phyloP scores from a whole-genome alignment of 92 coral and sea anemone genomes.

The Plumapathes pennacea region DNA sequence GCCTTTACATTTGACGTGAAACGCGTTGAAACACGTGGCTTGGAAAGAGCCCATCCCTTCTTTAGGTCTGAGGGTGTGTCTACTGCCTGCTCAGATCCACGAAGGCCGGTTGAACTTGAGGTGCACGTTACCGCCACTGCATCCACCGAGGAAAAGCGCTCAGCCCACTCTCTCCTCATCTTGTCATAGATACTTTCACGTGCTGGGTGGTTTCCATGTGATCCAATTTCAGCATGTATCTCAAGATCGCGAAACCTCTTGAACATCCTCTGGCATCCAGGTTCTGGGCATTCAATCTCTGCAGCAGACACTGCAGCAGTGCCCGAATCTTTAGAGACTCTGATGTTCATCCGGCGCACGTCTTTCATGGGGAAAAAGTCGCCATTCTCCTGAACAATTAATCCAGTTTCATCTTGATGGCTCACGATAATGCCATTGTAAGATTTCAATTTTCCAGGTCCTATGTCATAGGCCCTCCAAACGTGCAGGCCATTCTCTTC shows the following conservation, averaged over 20 bases:
- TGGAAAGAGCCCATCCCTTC: slow-evolving; percentile 21
- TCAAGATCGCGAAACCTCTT: slow-evolving; percentile 14
- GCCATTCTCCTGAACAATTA: too few species aligned
- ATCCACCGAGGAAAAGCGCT: slow-evolving; percentile 29
- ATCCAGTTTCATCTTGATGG: background rate
- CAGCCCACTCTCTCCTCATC: slow-evolving; percentile 34
- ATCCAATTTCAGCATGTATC: slow-evolving; percentile 29
- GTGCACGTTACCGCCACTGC: background rate
- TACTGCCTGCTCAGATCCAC: background rate
- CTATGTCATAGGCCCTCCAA: slow-evolving; percentile 5
- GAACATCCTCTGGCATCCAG: slow-evolving; percentile 13
- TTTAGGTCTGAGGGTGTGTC: slow-evolving; percentile 13
- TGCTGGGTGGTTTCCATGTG: slow-evolving; percentile 1
- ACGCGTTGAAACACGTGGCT: too few species aligned
- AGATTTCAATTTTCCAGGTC: background rate
- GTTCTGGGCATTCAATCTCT: slow-evolving; percentile 10
- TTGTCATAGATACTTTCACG: slow-evolving; percentile 23
- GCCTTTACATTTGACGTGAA: too few species aligned
- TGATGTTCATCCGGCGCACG: too few species aligned
- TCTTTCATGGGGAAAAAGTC: too few species aligned
- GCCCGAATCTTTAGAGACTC: too few species aligned
- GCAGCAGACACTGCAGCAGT: too few species aligned
- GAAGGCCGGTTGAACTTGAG: background rate
- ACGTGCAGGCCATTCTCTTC: slow-evolving; percentile 2
- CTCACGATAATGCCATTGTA: background rate